phyloP scores from a whole-genome alignment of 2,888 invertebrate species.

The Carpatolechia fugitivella region DNA sequence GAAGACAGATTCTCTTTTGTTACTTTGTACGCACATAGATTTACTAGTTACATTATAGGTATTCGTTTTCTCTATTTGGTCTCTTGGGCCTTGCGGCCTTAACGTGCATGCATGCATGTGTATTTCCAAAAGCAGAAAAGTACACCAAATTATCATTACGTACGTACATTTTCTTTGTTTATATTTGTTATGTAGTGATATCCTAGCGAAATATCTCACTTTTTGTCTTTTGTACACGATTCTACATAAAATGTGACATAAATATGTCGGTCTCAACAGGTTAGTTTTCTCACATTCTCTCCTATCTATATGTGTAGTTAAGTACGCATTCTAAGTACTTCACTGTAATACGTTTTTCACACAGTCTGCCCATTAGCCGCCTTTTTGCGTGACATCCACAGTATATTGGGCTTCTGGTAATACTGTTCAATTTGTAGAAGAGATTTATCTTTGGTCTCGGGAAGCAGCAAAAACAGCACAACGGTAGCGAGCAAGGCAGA shows the following conservation, averaged over 20 bases:
- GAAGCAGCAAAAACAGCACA: slow-evolving; percentile 83
- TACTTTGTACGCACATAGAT: too few species aligned
- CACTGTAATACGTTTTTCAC: slow-evolving; percentile 31
- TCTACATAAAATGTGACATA: neutral
- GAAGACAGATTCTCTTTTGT: too few species aligned
- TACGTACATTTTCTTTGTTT: too few species aligned
- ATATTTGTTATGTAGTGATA: too few species aligned
- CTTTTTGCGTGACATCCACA: slow-evolving; percentile 79
- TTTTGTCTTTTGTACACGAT: slow-evolving; percentile 3
- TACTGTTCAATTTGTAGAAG: slow-evolving; percentile 88
- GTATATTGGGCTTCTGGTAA: slow-evolving; percentile 82
- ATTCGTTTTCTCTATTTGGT: too few species aligned
- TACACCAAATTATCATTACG: too few species aligned
- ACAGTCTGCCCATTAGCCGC: slow-evolving; percentile 45
- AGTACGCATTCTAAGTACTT: slow-evolving; percentile 8
- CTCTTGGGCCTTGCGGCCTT: too few species aligned
- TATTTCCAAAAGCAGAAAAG: too few species aligned
- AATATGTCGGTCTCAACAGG: neutral
- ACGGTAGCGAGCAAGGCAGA: slow-evolving; percentile 81
- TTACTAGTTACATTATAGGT: too few species aligned
- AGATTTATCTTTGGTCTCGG: slow-evolving; percentile 86
- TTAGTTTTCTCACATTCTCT: neutral
- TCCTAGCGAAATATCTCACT: neutral
- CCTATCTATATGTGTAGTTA: neutral
- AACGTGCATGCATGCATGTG: too few species aligned